Evolutionary conservation across 2,113 vertebrate genomes (phyloP), one percentile per base, ranked within the genome.

Genomic region (Macquaria australasica): DNA sequence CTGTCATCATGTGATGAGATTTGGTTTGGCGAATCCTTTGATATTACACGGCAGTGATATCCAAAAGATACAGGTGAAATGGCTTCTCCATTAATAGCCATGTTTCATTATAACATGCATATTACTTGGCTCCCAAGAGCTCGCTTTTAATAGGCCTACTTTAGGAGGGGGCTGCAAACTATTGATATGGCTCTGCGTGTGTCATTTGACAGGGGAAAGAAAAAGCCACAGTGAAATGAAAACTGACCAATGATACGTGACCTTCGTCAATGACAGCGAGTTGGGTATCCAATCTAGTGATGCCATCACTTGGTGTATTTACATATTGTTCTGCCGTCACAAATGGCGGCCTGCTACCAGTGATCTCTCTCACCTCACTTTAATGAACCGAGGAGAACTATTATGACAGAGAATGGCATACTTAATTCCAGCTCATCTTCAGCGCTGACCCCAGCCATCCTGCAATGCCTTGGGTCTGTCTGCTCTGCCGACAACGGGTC

Each of bases 401-500:
- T 98, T 97, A 97, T 96, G 96, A 97, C 96, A 96, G 95, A 95
- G 96, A 98, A 98, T 97, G 96, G 97, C 97, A 96, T 97, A 98
- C 97, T 97, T 99, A 99, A 98, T 98, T 98, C 97, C 92, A 95
- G 94, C 97, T 99, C 98, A 98, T 98, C 98, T 97, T 96, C 96
- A 88, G 92, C 71, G 94, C 95, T 96, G 96, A 96, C 97, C 97
- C 96, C 96, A 55, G 89, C 80, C 96, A 88, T 96, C 96, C 95
- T 78, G 94, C 94, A 92, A 95, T 95, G 97, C 97, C 97, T 97
- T 96, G 96, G 97, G 97, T 98, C 96, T 94, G 95, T 97, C 97
- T 97, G 97, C 96, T 95, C 96, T 89, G 96, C 95, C 95, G 95
- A 96, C 95, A 91, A 90, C n/a, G 94, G 97, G 97, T 98, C 97